Base-by-base conservation (phyloP, 2,797 vertebrate species). In the Rousettus madagascariensis region DNA sequence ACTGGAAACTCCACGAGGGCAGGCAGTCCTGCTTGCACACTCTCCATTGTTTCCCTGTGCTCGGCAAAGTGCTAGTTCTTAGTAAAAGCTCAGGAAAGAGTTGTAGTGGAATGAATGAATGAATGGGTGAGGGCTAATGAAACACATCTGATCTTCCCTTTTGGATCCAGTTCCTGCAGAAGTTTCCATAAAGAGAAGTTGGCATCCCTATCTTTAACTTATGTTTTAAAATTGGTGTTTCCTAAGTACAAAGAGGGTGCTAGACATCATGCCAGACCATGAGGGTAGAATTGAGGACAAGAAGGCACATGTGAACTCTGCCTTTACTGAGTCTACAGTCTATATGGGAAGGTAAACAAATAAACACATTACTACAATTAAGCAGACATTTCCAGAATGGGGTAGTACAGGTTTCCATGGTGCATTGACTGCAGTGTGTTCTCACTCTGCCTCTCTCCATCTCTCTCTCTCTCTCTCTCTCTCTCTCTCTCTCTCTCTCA, bases 381-480 rank as follows among this genome's bases (percentile, higher is more conserved):
- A 19, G 5, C 3, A 22, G 33, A 85, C 53, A 15, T 43, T 74
- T 24, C n/a, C n/a, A 63, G 80, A 63, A 43, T 30, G 59, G 30
- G 22, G 17, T 10, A n/a, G 26, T 16, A 11, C 19, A 80, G 38
- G 53, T 13, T 28, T 9, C 7, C 17, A 88, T 28, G 51, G 7
- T 19, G 5, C 1, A 4, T n/a, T n/a, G 8, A 5, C 0, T 22
- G 15, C n/a, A 24, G 1, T 28, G 33, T 57, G 36, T 49, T 57
- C 49, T n/a, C 57, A 74, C 10, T 4, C 6, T 55, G 24, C 46
- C 30, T 33, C 63, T 20, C 72, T 30, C 10, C 20, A 4, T 43
- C 13, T 10, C 15, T 30, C 38, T 49, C 4, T 53, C 4, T 59
- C 53, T 24, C 24, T 28, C 63, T 20, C 72, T 30, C 10, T 43